phyloP scores from a whole-genome alignment of 2,888 invertebrate genomes.

The Raillietiella orientalis region DNA sequence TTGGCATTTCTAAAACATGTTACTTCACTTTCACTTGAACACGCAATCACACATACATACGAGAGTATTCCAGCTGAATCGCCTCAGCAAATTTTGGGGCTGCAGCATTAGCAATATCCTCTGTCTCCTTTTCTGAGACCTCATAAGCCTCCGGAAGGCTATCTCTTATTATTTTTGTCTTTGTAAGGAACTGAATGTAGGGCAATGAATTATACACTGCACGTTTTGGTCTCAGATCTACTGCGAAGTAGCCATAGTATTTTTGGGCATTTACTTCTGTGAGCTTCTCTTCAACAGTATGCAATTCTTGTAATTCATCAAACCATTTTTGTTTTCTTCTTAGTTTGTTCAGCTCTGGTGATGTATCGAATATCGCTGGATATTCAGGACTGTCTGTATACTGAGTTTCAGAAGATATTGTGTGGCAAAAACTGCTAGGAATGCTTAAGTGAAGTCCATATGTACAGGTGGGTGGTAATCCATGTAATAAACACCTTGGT shows the following conservation, averaged over 20 bases:
- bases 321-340: neutral
- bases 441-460: too few species aligned
- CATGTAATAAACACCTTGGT: too few species aligned
- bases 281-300: neutral
- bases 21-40: too few species aligned
- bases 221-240: slow-evolving; percentile 16
- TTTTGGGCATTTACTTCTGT: slow-evolving; percentile 10
- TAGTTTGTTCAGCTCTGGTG: neutral
- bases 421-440: too few species aligned
- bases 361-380: neutral
- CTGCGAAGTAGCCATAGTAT: slow-evolving; percentile 39
- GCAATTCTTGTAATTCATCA: neutral
- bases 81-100: too few species aligned
- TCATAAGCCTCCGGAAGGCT: slow-evolving; percentile 24
- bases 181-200: slow-evolving; percentile 37
- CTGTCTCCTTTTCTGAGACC: too few species aligned
- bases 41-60: too few species aligned
- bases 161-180: slow-evolving; percentile 25
- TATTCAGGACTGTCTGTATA: neutral
- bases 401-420: too few species aligned
- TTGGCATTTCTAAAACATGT: too few species aligned
- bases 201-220: slow-evolving; percentile 26
- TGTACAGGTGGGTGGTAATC: too few species aligned
- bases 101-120: too few species aligned
- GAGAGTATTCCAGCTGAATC: too few species aligned